phyloP scores from a whole-genome alignment of 1,140 invertebrate species.

The Matsumurasca onukii region DNA sequence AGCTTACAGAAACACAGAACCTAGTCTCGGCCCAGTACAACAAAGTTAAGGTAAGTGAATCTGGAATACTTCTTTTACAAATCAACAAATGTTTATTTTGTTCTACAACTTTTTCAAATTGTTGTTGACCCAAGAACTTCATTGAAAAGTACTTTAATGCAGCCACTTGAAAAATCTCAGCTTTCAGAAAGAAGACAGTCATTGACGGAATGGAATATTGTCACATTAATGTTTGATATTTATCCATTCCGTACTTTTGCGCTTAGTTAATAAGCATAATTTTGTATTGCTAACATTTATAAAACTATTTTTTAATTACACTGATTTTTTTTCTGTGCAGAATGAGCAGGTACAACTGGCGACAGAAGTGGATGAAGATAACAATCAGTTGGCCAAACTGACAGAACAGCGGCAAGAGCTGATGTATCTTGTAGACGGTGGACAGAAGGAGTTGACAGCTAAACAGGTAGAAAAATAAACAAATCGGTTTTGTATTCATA shows the following conservation, averaged over 20 bases:
- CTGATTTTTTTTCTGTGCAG: no score
- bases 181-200: not conserved
- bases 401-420: conserved; percentile 10
- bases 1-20: conserved; percentile 46
- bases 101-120: not conserved
- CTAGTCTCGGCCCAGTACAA: conserved; percentile 28
- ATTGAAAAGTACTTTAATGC: not conserved
- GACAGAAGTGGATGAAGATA: not conserved
- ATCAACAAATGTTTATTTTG: not conserved
- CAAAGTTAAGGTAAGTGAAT: not conserved
- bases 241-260: no score
- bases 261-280: no score
- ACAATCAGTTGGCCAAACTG: not conserved
- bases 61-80: not conserved
- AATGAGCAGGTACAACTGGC: conserved; percentile 1
- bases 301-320: no score
- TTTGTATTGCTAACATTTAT: no score
- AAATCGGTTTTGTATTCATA: not conserved
- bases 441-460: conserved; percentile 14
- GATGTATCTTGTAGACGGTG: conserved; percentile 18
- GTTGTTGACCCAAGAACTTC: not conserved
- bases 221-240: not conserved
- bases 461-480: conserved; percentile 3
- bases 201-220: not conserved
- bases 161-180: not conserved